A percentile compares a stretch with the other conserved stretches of the same genome.
Evolutionary conservation across 1,140 invertebrate genomes (phyloP).

Genomic region (Hylaeus volcanicus): DNA sequence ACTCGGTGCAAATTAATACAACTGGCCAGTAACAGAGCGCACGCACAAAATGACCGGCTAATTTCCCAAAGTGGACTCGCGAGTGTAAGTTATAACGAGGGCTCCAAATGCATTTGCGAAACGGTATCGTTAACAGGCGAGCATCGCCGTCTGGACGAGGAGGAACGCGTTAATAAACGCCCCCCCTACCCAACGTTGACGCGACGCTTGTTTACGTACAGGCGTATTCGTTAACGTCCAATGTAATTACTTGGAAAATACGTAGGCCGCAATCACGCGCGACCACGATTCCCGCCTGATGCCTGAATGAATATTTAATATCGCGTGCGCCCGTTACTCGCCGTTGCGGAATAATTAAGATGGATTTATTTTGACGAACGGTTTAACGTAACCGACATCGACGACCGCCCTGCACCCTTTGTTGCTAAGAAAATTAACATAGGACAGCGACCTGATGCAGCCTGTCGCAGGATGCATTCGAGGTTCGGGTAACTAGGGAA

Average conservation of each 20-base stretch:
- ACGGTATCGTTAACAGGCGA: conserved; percentile 26
- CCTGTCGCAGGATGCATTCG: no score
- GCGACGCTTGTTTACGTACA: conserved; percentile 16
- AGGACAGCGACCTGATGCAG: no score
- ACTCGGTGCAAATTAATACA: background rate
- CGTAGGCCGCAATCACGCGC: background rate
- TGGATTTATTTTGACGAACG: conserved; percentile 15
- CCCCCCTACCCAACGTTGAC: background rate
- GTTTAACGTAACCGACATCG: conserved; percentile 1
- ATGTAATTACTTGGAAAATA: conserved; percentile 44
- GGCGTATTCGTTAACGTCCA: conserved; percentile 37
- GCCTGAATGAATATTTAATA: conserved; percentile 36
- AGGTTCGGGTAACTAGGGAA: no score
- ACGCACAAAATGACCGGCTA: conserved; percentile 6
- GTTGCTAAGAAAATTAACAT: no score
- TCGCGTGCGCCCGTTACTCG: background rate
- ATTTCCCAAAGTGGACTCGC: conserved; percentile 16
- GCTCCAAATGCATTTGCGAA: conserved; percentile 21
- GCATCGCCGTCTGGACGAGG: background rate
- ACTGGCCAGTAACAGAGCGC: no score
- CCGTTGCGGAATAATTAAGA: conserved; percentile 17
- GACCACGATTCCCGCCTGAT: background rate
- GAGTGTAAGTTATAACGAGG: conserved; percentile 30
- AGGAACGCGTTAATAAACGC: conserved; percentile 39
- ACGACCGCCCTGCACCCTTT: no score